Evolutionary conservation across 2,888 invertebrate species (phyloP).

Genomic region (Habroteleia sp.): DNA sequence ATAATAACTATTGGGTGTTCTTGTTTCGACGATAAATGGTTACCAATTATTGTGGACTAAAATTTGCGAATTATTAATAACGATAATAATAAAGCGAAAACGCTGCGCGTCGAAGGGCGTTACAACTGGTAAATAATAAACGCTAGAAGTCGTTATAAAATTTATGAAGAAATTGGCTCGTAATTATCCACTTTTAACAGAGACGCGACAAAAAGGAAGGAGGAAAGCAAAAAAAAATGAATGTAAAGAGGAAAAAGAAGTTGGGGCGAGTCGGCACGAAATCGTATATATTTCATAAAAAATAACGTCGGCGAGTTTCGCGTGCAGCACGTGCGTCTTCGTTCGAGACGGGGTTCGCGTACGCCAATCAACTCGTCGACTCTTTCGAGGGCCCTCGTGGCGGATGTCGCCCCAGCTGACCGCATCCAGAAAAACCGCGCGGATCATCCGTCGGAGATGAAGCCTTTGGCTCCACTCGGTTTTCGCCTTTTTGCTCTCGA

Average conservation of each 20-base stretch:
- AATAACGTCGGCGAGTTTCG: conserved; percentile 11
- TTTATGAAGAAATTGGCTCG: conserved; percentile 34
- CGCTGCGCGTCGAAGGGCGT: conserved; percentile 8
- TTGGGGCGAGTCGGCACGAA: not conserved
- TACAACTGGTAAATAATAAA: conserved; percentile 27
- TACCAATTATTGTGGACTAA: no score
- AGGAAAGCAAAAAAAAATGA: not conserved
- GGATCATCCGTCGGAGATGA: conserved; percentile 3
- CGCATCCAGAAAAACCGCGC: no score
- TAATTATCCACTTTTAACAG: conserved; percentile 40
- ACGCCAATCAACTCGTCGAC: conserved; percentile 1
- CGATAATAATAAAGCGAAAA: no score
- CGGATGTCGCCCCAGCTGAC: conserved; percentile 1
- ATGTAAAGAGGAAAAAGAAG: not conserved
- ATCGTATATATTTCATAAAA: conserved; percentile 29
- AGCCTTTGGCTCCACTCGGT: not conserved
- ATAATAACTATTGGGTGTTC: no score
- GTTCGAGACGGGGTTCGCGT: conserved; percentile 6
- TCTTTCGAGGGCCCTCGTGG: conserved; percentile 3
- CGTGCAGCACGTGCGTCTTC: conserved; percentile 37
- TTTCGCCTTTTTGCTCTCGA: no score
- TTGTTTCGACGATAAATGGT: no score
- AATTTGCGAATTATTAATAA: no score
- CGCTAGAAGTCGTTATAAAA: conserved; percentile 40
- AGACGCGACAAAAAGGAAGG: not conserved